These are phyloP conservation scores for Pseudomyrmex sp. DNA, from an alignment of 1,140 invertebrate genomes.

Conservation along the genomic window DNA sequence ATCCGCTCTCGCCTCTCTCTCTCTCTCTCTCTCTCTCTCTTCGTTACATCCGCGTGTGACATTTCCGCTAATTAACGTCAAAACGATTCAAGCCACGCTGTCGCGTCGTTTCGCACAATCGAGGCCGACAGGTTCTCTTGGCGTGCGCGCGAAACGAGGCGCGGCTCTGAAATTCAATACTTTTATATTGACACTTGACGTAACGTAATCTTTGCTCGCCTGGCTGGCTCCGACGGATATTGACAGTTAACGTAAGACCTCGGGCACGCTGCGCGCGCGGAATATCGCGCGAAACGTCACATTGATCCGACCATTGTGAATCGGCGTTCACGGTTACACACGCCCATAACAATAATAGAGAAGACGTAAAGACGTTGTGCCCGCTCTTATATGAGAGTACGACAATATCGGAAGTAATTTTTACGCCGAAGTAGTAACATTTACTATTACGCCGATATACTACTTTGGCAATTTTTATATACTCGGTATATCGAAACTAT, in stretches of 20 bases:
- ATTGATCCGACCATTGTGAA: constrained; percentile 39
- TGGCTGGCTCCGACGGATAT: constrained; percentile 51
- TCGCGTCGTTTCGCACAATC: constrained; percentile 41
- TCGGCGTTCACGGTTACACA: constrained; percentile 26
- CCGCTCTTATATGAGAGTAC: neutral
- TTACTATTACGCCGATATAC: neutral
- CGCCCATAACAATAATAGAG: constrained; percentile 29
- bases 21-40: neutral
- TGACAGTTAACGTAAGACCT: constrained; percentile 47
- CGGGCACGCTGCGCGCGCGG: neutral
- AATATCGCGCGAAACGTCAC: constrained; percentile 30
- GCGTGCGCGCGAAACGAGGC: constrained; percentile 20
- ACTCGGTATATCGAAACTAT: neutral
- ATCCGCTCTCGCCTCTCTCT: no score
- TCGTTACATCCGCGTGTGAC: no score
- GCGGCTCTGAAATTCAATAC: constrained; percentile 53
- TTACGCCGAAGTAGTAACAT: neutral
- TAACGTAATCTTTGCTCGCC: constrained; percentile 53
- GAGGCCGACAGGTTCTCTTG: constrained; percentile 39
- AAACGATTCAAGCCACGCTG: constrained; percentile 5
- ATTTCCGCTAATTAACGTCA: constrained; percentile 55
- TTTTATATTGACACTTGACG: constrained; percentile 45
- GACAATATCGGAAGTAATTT: constrained; percentile 7
- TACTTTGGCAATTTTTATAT: neutral
- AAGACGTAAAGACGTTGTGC: constrained; percentile 9